Percentiles rank a stretch among this genome's conserved stretches.
Conservation (phyloP, 2,888 invertebrate species). For the Petrolisthes cinctipes region DNA sequence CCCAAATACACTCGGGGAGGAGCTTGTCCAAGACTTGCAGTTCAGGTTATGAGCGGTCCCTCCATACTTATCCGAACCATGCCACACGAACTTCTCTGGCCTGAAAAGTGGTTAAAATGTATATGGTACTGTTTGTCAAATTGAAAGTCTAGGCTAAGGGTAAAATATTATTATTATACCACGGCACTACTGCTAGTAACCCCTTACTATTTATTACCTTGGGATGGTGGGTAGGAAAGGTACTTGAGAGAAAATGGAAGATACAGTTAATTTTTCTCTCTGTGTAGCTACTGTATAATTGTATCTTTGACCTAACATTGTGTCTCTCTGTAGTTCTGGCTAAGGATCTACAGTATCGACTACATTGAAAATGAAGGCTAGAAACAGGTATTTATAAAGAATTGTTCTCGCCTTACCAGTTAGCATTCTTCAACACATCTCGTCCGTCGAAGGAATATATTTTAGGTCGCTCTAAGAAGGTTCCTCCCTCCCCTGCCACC, state of each 20-base stretch:
- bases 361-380: neutral
- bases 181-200: no score
- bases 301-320: no score
- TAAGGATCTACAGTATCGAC: no score
- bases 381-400: neutral
- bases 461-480: constrained; percentile 83
- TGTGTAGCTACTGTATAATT: no score
- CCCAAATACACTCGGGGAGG: constrained; percentile 80
- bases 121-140: neutral
- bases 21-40: constrained; percentile 92
- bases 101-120: constrained; percentile 71
- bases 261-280: no score
- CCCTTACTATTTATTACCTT: no score
- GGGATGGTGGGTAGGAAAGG: no score
- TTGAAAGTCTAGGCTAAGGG: neutral
- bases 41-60: constrained; percentile 87
- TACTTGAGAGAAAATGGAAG: no score
- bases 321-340: no score
- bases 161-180: neutral
- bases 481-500: constrained; percentile 86
- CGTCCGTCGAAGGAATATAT: constrained; percentile 95
- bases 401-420: constrained; percentile 77
- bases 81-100: constrained; percentile 96
- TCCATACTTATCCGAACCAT: constrained; percentile 88
- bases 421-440: constrained; percentile 87